Percentiles rank a stretch among this genome's conserved stretches.
phyloP scores from a whole-genome alignment of 2,888 invertebrate genomes.

The Xylophagus ater region DNA sequence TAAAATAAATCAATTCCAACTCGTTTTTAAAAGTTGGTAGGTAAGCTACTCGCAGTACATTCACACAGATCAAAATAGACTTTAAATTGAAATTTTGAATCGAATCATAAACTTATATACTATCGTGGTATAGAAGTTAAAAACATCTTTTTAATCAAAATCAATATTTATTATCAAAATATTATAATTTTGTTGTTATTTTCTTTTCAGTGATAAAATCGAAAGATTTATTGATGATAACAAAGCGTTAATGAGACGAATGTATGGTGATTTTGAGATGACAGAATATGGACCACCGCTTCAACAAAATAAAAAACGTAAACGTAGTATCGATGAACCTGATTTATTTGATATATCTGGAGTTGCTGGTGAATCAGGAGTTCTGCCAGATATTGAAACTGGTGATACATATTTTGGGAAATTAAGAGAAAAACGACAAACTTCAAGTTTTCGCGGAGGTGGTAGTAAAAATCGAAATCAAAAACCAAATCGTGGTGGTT shows the following conservation, averaged over 20 bases:
- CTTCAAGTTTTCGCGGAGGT: conserved; percentile 34
- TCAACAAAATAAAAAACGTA: conserved; percentile 32
- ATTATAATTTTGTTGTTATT: conserved; percentile 7
- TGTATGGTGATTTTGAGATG: conserved; percentile 84
- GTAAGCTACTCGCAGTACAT: no score
- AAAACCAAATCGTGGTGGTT: conserved; percentile 11
- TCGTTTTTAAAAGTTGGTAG: no score
- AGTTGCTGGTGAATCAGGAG: no score
- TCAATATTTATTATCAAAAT: not conserved
- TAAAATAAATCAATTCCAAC: no score
- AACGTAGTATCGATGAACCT: conserved; percentile 37
- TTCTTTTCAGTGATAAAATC: conserved; percentile 66
- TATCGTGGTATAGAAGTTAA: no score
- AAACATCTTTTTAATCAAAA: no score
- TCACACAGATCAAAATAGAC: no score
- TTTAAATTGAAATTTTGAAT: no score
- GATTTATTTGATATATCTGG: conserved; percentile 39
- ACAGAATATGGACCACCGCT: conserved; percentile 44
- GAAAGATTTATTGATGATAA: conserved; percentile 89
- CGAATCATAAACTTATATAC: no score
- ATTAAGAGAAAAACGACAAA: conserved; percentile 45
- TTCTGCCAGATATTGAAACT: conserved; percentile 33
- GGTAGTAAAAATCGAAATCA: conserved; percentile 40
- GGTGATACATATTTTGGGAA: conserved; percentile 46
- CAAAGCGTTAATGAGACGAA: conserved; percentile 82